Base-by-base conservation (phyloP, 2,113 vertebrate genomes). In the Haemorhous mexicanus region DNA sequence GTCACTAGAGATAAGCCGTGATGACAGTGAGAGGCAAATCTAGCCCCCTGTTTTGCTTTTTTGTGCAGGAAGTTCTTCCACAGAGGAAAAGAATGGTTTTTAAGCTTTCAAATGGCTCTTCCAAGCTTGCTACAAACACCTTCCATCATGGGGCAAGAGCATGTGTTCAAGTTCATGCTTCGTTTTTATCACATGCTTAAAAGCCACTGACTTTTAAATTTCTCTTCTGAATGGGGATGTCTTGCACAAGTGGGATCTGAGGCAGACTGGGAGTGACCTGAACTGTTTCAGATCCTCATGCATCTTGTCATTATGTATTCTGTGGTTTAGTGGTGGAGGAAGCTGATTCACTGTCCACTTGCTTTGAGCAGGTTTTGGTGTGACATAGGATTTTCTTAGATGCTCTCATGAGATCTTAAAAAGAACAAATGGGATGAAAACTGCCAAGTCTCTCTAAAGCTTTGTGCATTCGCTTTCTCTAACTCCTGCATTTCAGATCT, bases 321-420 rank as follows among this genome's bases (percentile, higher is more conserved):
- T 88, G 88, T 77, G 62, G 39, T 67, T 87, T 76, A 39, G 46
- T n/a, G 79, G n/a, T 2, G 61, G 83, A 77, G 79, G 87, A 64
- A 86, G 41, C 78, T 94, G 84, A 67, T 81, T 79, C 56, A 46
- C 49, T 47, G 7, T 80, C 73, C 1, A 1, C 59, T 93, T 68
- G 62, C 94, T 93, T 93, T 92, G 86, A 89, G 72, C 62, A 32
- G 68, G 2, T 87, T 89, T 78, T 80, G 89, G 52, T 7, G 1
- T 90, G 84, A 68, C 86, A n/a, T 4, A 70, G 69, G 91, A 61
- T 91, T 97, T 91, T 85, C 46, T 70, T 62, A 72, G 92, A 90
- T 80, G 33, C 49, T 92, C 79, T 89, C 83, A 30, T 53, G 93
- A 89, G 93, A 73, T 79, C 87, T 89, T 82, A 37, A 46, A 64